These are phyloP conservation scores for Tarsius wallacei DNA, from an alignment of 2,797 vertebrate species.

Conservation along the genomic window DNA sequence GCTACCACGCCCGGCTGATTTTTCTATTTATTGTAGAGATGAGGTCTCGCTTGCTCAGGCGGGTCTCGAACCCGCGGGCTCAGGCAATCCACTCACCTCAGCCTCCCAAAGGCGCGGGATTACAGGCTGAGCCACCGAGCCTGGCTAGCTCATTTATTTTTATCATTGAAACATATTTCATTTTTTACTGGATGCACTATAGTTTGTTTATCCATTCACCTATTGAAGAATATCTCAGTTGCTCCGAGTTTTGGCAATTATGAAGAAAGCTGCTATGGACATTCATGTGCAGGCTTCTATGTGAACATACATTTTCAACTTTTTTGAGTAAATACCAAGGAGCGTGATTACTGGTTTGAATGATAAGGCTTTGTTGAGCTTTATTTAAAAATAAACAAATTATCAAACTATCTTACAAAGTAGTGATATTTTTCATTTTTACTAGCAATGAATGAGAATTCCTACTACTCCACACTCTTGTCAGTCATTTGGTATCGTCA, in stretches of 20 bases:
- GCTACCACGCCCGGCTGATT: too few species aligned
- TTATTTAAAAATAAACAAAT: background rate
- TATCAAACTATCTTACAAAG: background rate
- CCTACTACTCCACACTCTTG: background rate
- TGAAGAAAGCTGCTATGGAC: background rate
- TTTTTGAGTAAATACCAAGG: background rate
- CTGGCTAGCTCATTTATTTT: background rate
- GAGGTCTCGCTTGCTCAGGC: too few species aligned
- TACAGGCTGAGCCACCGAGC: too few species aligned
- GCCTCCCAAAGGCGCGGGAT: too few species aligned
- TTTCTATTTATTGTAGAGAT: too few species aligned
- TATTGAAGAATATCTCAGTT: background rate
- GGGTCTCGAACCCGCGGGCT: too few species aligned
- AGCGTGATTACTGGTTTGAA: background rate
- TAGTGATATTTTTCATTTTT: background rate
- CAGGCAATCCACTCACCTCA: too few species aligned
- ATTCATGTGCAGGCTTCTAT: background rate
- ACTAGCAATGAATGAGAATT: background rate
- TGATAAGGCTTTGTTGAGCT: background rate
- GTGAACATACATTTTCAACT: background rate
- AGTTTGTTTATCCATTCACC: background rate
- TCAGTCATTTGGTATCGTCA: background rate
- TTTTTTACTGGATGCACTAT: background rate
- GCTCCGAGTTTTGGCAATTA: background rate
- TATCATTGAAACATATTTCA: background rate